Conservation (phyloP, 2,113 vertebrate genomes). For the Tenrec ecaudatus region DNA sequence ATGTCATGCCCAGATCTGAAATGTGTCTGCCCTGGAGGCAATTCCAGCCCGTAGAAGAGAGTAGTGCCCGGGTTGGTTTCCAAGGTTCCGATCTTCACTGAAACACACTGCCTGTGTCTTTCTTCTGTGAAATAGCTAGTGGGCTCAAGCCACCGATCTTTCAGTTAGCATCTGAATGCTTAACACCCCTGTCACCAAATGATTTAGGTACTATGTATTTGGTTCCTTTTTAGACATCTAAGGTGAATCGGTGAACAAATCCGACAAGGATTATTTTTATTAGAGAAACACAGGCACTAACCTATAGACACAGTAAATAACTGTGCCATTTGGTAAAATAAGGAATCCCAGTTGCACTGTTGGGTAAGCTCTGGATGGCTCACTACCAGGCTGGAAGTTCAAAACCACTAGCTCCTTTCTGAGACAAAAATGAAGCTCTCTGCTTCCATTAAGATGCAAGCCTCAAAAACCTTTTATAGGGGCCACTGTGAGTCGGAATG, state of each 20-base stretch:
- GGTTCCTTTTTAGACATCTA: background rate
- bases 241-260: background rate
- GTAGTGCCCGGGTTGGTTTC: background rate
- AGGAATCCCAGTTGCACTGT: too few species aligned
- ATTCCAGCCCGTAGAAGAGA: background rate
- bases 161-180: background rate
- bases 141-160: background rate
- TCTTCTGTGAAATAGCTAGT: background rate
- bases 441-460: too few species aligned
- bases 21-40: background rate
- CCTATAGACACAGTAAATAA: background rate
- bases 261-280: background rate
- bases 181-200: background rate
- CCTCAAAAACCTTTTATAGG: too few species aligned
- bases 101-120: background rate
- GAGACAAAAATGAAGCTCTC: too few species aligned
- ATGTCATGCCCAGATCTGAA: background rate
- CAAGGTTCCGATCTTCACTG: background rate
- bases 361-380: too few species aligned
- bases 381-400: too few species aligned
- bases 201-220: background rate
- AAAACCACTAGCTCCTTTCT: too few species aligned
- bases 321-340: background rate
- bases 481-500: too few species aligned
- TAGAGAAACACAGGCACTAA: background rate